phyloP scores from a whole-genome alignment of 1,140 invertebrate genomes.

The Sitophilus oryzae region DNA sequence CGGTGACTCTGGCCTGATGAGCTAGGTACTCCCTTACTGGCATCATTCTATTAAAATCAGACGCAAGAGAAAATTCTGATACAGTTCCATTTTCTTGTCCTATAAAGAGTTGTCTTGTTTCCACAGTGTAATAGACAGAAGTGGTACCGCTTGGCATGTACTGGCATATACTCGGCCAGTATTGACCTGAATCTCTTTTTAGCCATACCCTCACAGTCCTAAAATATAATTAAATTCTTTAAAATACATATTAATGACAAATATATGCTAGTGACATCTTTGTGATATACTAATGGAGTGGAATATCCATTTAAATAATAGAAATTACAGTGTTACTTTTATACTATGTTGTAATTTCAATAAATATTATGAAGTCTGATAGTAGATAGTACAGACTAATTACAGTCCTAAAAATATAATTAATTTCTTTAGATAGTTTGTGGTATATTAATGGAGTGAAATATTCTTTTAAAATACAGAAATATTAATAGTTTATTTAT shows the following conservation, averaged over 20 bases:
- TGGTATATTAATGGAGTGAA: not conserved
- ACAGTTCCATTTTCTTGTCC: slow-evolving; percentile 92
- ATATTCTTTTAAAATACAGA: no score
- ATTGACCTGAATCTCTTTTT: slow-evolving; percentile 96
- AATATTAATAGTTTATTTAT: no score
- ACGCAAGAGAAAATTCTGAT: slow-evolving; percentile 83
- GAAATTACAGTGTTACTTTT: no score
- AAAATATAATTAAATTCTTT: slow-evolving; percentile 36
- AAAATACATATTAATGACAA: no score
- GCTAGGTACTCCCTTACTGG: slow-evolving; percentile 81
- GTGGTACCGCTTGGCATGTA: slow-evolving; percentile 88
- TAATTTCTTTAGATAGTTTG: not conserved
- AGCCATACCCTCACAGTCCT: slow-evolving; percentile 96
- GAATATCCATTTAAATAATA: no score
- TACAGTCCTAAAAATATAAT: not conserved
- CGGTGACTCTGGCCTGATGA: slow-evolving; percentile 85
- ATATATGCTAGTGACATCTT: no score
- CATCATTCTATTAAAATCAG: slow-evolving; percentile 92
- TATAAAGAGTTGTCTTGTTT: slow-evolving; percentile 84
- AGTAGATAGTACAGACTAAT: not conserved
- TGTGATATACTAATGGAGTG: no score
- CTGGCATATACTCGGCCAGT: slow-evolving; percentile 98
- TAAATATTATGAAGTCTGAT: no score
- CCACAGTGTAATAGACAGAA: slow-evolving; percentile 75
- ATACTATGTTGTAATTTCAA: no score